These are phyloP conservation scores for Fulica atra DNA, from an alignment of 2,113 vertebrate species.

Conservation along the genomic window DNA sequence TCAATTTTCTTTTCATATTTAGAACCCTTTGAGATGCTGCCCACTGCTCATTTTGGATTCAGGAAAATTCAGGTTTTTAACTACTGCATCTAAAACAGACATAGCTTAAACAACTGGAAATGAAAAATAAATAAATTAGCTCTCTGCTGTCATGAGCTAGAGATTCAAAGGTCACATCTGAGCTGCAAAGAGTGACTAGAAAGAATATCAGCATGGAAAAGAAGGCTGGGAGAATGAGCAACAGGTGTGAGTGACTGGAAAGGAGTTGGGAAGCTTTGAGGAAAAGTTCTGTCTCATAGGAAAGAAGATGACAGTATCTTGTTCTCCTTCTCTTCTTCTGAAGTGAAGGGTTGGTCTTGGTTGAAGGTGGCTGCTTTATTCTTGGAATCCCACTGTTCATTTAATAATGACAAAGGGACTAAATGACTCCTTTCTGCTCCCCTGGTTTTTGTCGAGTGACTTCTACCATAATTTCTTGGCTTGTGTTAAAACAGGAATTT, in stretches of 20 bases:
- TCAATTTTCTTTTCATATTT: conserved; percentile 58
- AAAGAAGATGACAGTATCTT: neutral
- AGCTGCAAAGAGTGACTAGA: neutral
- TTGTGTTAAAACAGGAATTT: neutral
- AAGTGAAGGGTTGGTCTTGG: neutral
- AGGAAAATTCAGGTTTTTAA: conserved; percentile 23
- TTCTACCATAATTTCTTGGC: neutral
- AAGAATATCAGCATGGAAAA: neutral
- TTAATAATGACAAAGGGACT: neutral
- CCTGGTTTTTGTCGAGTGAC: neutral
- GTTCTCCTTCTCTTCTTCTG: neutral
- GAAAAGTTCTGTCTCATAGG: neutral
- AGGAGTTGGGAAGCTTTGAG: neutral
- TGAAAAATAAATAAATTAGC: conserved; percentile 47
- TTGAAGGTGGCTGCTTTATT: neutral
- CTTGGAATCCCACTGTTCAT: neutral
- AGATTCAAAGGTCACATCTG: conserved; percentile 4
- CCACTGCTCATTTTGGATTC: conserved; percentile 36
- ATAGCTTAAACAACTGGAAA: conserved; percentile 8
- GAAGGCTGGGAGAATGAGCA: neutral
- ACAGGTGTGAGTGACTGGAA: neutral
- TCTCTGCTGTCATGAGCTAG: neutral
- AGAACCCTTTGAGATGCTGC: conserved; percentile 20
- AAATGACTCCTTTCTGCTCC: neutral
- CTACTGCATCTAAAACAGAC: neutral